Conservation (phyloP, 2,888 invertebrate genomes). For the Mellilla xanthometata region DNA sequence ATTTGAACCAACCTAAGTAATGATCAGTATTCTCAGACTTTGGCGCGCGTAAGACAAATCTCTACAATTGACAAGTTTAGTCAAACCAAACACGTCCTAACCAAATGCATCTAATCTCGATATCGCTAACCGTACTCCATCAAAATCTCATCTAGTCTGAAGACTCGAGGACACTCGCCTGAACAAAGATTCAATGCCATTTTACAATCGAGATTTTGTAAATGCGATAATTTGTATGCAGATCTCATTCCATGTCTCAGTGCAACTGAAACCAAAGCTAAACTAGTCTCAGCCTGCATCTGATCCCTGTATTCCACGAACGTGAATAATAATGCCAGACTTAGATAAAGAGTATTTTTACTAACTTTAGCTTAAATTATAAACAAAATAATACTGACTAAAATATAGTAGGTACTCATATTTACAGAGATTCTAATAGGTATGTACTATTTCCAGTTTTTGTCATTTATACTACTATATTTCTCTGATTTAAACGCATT, state of each 20-base stretch:
- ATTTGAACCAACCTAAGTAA: not conserved
- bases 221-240: slow-evolving; percentile 74
- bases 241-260: slow-evolving; percentile 46
- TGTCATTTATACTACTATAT: too few species aligned
- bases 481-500: too few species aligned
- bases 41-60: slow-evolving; percentile 25
- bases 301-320: too few species aligned
- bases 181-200: slow-evolving; percentile 52
- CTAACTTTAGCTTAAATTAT: too few species aligned
- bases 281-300: slow-evolving; percentile 28
- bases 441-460: too few species aligned
- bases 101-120: slow-evolving; percentile 49
- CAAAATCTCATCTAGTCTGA: slow-evolving; percentile 56
- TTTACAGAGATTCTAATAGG: too few species aligned
- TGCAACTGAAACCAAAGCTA: slow-evolving; percentile 52
- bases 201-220: slow-evolving; percentile 61
- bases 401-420: too few species aligned
- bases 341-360: too few species aligned
- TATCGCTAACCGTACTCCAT: slow-evolving; percentile 54
- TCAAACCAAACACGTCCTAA: slow-evolving; percentile 49
- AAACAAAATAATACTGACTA: too few species aligned
- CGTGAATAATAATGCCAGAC: too few species aligned
- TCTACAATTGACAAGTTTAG: slow-evolving; percentile 25
- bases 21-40: slow-evolving; percentile 10
- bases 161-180: slow-evolving; percentile 34